A percentile compares a stretch with the other conserved stretches of the same genome.
Conservation (phyloP, 92 coral and sea anemone species). For the Heteractis magnifica region DNA sequence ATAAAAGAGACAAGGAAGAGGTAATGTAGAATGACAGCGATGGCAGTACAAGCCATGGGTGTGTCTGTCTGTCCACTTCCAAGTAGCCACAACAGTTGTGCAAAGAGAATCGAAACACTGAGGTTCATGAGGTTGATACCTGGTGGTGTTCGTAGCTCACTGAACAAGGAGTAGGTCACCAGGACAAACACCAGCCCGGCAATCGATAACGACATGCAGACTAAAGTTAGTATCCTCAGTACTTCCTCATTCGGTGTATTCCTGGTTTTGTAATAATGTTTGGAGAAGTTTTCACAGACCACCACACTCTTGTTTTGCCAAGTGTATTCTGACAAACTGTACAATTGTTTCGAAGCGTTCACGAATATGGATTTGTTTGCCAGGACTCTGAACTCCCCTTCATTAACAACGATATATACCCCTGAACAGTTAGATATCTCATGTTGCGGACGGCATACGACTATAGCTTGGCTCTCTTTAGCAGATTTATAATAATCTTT, state of each 20-base stretch:
- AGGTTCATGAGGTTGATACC: too few species aligned
- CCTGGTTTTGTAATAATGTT: too few species aligned
- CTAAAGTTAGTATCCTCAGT: constrained; percentile 3
- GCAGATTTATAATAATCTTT: constrained; percentile 9
- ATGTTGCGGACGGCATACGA: constrained; percentile 37
- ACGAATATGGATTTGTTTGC: neutral
- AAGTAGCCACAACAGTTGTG: constrained; percentile 44
- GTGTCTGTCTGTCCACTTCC: neutral
- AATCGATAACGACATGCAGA: neutral
- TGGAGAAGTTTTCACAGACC: too few species aligned
- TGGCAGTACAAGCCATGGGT: too few species aligned
- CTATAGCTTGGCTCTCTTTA: neutral
- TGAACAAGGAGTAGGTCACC: too few species aligned
- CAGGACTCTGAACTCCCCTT: constrained; percentile 17
- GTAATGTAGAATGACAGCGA: too few species aligned
- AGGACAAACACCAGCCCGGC: too few species aligned
- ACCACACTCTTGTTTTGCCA: too few species aligned
- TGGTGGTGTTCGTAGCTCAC: too few species aligned
- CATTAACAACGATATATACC: constrained; percentile 5
- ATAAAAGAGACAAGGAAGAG: too few species aligned
- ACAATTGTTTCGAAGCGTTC: neutral
- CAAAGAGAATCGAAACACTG: neutral
- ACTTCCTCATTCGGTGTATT: too few species aligned
- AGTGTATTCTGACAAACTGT: too few species aligned
- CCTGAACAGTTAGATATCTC: constrained; percentile 27